phyloP scores from a whole-genome alignment of 2,888 invertebrate genomes.

The Thera obeliscata region DNA sequence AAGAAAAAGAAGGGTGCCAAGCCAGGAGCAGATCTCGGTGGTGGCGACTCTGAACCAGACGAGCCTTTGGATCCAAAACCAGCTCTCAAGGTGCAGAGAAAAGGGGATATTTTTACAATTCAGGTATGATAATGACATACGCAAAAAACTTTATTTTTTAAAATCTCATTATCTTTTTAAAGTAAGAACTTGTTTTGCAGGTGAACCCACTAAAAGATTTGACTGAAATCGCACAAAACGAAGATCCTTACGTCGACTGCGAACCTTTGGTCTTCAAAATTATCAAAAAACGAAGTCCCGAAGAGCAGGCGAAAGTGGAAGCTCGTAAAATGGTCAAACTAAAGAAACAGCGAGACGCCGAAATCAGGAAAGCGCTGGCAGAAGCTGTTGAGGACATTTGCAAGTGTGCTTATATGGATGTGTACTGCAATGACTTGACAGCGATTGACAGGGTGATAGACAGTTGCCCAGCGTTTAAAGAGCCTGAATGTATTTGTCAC shows the following conservation, averaged over 20 bases:
- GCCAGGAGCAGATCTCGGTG: conserved; percentile 57
- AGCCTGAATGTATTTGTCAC: conserved; percentile 72
- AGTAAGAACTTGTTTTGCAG: conserved; percentile 41
- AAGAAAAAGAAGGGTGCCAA: conserved; percentile 65
- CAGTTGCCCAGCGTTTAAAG: conserved; percentile 74
- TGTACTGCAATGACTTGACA: conserved; percentile 74
- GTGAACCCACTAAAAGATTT: conserved; percentile 88
- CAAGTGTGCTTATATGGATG: conserved; percentile 82
- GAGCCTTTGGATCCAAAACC: conserved; percentile 85
- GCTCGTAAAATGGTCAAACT: conserved; percentile 82
- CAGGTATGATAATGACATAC: conserved; percentile 65
- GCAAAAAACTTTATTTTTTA: neutral
- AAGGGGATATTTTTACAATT: conserved; percentile 86
- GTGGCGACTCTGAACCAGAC: conserved; percentile 75
- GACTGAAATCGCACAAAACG: conserved; percentile 81
- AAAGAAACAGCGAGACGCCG: conserved; percentile 81
- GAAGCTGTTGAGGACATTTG: conserved; percentile 76
- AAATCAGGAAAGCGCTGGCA: conserved; percentile 78
- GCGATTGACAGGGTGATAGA: conserved; percentile 78
- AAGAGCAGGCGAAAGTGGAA: conserved; percentile 81
- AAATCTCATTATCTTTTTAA: too few species aligned
- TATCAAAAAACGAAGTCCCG: conserved; percentile 83
- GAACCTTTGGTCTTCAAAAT: conserved; percentile 88
- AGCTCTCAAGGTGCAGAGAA: conserved; percentile 86
- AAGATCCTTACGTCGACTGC: conserved; percentile 88